Base-by-base conservation (phyloP, 2,113 vertebrate genomes). In the Mustelus asterias region DNA sequence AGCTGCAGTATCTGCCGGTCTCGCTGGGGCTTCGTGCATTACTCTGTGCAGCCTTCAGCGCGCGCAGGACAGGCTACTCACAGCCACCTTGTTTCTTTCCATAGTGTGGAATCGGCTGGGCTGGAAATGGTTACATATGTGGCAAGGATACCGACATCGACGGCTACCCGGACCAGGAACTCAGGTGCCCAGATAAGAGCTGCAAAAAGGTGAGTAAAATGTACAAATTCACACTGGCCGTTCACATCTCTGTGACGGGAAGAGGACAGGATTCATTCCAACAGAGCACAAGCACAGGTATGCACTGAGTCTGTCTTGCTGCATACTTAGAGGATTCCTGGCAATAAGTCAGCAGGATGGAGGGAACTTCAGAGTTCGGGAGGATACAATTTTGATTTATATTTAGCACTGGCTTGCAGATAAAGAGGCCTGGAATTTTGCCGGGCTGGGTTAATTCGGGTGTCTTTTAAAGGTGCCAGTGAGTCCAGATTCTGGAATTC, bases 91-190 rank as follows among this genome's bases (percentile, higher is more conserved):
- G 22, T 70, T 70, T 54, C 94, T 76, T 96, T 33, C 97, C 95
- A 92, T 96, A 99, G 99, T 99, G 99, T 97, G 98, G 98, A 16
- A 97, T 99, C 76, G 99, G 99, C 72, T 99, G 98, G 98, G 99
- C 99, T 96, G 99, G 99, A 14, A 98, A 99, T 70, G 99, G 99
- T 95, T 99, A 98, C 24, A 95, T 98, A 88, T 99, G 99, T 41
- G 99, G 98, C 96, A 99, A 98, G 97, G 99, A 99, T 96, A 98
- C 99, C 5, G 99, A 99, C 96, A 99, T 99, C 18, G 99, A 99
- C 60, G 98, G 98, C n/a, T 98, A 99, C 96, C 99, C 99, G 5
- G 99, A 99, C 0, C 97, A 96, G 65, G 97, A 97, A 29, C 98
- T 99, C 83, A 96, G 96, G 0, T 99, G 99, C 97, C 97, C 97